Evolutionary conservation across 2,797 vertebrate species (phyloP), one percentile per base, ranked within the genome.

Genomic region (Babyrousa celebensis): DNA sequence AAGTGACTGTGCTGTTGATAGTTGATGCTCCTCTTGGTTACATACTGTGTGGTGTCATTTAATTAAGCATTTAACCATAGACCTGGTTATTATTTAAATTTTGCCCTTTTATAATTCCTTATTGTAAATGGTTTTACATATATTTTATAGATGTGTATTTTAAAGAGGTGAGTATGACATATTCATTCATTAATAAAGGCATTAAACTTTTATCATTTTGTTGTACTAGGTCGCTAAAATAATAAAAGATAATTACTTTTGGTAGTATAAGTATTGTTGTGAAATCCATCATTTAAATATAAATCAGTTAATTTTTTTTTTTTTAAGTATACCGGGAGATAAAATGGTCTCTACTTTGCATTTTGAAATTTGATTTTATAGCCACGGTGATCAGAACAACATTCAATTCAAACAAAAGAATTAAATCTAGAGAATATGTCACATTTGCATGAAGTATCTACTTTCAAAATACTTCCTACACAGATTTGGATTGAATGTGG

Each of bases 381-480:
- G 75, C 43, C 56, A 91, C 27, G 74, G 52, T 94, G 86, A 95
- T 94, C 83, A 95, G 58, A 94, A 32, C 52, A 95, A 93, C 68
- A 65, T 93, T 97, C 95, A 97, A 43, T 94, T 96, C 36, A 85
- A 90, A 95, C 71, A 91, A 95, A 97, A 89, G 14, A 94, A 94
- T 95, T 95, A 91, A 95, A 96, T 92, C 56, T 83, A 70, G 95
- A 91, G 84, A 96, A 75, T 67, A 74, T 77, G 56, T 58, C 63
- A 91, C 75, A 94, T 96, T 96, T 95, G 71, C 91, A 70, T 95
- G 72, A 88, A 86, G 27, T 70, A 6, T 80, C 91, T 91, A 6
- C 25, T 91, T 94, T 83, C 79, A 90, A 75, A 91, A 87, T 93
- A 78, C 70, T 25, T 96, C 71, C 65, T 70, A 68, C 75, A 68